Conservation (phyloP, 2,797 vertebrate genomes). For the Protonibea diacanthus region DNA sequence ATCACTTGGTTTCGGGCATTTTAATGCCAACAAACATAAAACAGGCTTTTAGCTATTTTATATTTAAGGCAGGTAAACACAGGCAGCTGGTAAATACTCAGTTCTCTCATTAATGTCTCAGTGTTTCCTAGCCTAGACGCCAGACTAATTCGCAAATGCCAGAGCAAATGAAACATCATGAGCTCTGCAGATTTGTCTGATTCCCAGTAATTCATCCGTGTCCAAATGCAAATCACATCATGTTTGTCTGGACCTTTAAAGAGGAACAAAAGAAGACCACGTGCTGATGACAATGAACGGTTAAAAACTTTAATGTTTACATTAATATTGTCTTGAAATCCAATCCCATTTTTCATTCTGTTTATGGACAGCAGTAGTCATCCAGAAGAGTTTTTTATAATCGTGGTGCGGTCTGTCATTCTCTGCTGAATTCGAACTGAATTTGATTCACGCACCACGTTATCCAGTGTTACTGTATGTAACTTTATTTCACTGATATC, state of each 20-base stretch:
- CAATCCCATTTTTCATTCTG: background rate
- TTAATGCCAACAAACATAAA: background rate
- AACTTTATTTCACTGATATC: background rate
- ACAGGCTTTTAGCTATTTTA: background rate
- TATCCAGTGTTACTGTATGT: background rate
- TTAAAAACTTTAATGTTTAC: background rate
- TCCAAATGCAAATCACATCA: background rate
- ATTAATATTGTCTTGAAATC: background rate
- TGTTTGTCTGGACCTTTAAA: background rate
- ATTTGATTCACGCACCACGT: too few relatives aligned
- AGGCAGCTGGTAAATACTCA: background rate
- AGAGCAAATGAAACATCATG: too few relatives aligned
- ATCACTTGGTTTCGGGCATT: background rate
- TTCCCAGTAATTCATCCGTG: background rate
- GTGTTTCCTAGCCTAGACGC: background rate
- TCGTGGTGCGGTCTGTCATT: background rate
- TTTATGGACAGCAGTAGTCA: too few relatives aligned
- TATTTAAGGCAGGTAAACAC: background rate
- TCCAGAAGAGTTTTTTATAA: background rate
- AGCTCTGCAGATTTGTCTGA: too few relatives aligned
- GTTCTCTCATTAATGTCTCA: background rate
- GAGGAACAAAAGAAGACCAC: background rate
- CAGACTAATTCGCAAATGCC: background rate
- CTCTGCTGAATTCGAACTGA: too few relatives aligned
- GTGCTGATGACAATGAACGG: background rate